Evolutionary conservation across 2,113 vertebrate genomes (phyloP).

Genomic region (Orycteropus afer): DNA sequence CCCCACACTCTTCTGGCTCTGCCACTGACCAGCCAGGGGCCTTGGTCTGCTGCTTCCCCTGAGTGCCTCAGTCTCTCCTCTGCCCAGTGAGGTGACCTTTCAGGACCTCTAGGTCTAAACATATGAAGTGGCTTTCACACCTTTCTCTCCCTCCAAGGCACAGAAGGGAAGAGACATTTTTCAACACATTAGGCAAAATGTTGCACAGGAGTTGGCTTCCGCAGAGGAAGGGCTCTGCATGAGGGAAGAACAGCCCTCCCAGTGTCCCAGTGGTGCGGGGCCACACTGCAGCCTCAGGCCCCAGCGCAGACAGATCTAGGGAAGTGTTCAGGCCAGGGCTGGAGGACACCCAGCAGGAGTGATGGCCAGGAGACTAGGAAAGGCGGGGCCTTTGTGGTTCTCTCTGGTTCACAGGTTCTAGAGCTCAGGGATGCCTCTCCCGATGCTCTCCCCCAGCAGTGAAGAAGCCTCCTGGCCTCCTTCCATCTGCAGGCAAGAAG

Average conservation of each 20-base stretch:
- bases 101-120: not conserved
- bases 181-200: slow-evolving; percentile 43
- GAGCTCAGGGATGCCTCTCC: not conserved
- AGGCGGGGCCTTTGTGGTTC: not conserved
- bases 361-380: not conserved
- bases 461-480: not conserved
- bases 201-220: not conserved
- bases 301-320: not conserved
- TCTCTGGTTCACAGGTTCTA: not conserved
- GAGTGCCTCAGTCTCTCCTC: not conserved
- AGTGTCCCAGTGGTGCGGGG: not conserved
- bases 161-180: slow-evolving; percentile 31
- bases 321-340: not conserved
- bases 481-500: not conserved
- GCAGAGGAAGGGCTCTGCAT: not conserved
- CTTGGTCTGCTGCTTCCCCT: not conserved
- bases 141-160: not conserved
- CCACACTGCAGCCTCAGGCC: not conserved
- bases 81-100: not conserved
- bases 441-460: not conserved
- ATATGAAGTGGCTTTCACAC: not conserved
- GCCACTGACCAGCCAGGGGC: not conserved
- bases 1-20: not conserved
- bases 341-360: not conserved
- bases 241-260: not conserved